A percentile compares a stretch with the other conserved stretches of the same genome.
Evolutionary conservation across 2,797 vertebrate genomes (phyloP).

Genomic region (Sandelia bainsii): DNA sequence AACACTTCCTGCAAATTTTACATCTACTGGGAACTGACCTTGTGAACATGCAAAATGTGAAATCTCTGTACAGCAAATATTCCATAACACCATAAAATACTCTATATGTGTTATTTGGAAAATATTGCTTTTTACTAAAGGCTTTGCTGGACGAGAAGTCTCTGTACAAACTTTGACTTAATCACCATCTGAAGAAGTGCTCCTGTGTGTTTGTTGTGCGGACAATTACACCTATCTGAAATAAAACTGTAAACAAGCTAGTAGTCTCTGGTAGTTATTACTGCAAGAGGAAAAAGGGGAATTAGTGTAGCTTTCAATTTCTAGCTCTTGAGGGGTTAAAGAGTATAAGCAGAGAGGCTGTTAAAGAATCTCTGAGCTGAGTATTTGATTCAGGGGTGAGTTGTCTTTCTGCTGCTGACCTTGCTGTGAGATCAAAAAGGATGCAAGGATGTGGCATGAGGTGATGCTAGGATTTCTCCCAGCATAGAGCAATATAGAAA

Average conservation of each 20-base stretch:
- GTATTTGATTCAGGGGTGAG: conserved; percentile 14
- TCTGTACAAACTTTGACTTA: not conserved
- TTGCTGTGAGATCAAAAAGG: conserved; percentile 19
- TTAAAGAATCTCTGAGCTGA: conserved; percentile 44
- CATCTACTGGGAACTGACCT: not conserved
- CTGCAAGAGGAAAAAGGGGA: conserved; percentile 4
- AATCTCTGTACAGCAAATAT: not conserved
- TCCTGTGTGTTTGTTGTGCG: conserved; percentile 8
- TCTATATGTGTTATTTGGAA: not conserved
- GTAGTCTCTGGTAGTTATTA: conserved; percentile 18
- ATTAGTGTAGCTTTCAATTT: conserved; percentile 25
- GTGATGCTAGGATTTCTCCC: not conserved
- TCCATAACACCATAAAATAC: not conserved
- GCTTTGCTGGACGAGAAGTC: not conserved
- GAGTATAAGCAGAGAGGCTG: conserved; percentile 22
- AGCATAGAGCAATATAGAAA: not conserved
- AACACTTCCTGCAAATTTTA: not conserved
- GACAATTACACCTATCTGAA: conserved; percentile 44
- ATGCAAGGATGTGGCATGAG: not conserved
- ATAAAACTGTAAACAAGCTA: conserved; percentile 2
- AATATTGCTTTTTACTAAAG: not conserved
- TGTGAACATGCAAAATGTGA: conserved; percentile 1
- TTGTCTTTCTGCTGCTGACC: conserved; percentile 32
- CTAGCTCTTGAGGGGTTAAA: too few species aligned
- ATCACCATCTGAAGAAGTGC: conserved; percentile 2